Conservation (phyloP, 1,140 invertebrate species). For the Meloidogyne exigua region DNA sequence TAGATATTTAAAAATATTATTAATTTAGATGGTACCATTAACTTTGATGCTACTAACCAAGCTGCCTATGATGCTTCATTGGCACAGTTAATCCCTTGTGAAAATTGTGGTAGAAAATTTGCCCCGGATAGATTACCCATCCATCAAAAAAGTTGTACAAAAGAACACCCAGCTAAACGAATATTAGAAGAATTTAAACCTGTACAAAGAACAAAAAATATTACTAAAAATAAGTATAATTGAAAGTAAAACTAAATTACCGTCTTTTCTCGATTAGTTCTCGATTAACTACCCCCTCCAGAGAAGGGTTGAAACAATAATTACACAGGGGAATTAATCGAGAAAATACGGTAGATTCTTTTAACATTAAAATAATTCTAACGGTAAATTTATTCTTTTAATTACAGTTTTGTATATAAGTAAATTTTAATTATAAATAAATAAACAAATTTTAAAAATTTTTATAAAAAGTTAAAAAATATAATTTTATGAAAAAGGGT, state of each 20-base stretch:
- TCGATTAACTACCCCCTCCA: too few relatives aligned
- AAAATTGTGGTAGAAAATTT: slow-evolving; percentile 73
- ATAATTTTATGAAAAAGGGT: too few relatives aligned
- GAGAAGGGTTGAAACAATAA: too few relatives aligned
- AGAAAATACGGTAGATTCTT: too few relatives aligned
- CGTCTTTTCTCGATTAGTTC: too few relatives aligned
- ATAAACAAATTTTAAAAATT: too few relatives aligned
- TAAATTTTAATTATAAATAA: too few relatives aligned
- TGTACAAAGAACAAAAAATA: not conserved
- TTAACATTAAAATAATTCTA: too few relatives aligned
- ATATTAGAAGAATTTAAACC: not conserved
- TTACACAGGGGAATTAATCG: too few relatives aligned
- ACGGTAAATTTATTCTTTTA: too few relatives aligned
- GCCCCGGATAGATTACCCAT: slow-evolving; percentile 72
- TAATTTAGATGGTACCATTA: slow-evolving; percentile 64
- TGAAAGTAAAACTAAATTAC: not conserved
- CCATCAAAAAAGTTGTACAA: slow-evolving; percentile 71
- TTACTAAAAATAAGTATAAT: not conserved
- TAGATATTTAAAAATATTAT: not conserved
- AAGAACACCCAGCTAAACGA: slow-evolving; percentile 51
- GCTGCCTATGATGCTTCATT: slow-evolving; percentile 67
- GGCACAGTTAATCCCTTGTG: slow-evolving; percentile 72
- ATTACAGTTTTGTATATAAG: too few relatives aligned
- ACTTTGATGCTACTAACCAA: slow-evolving; percentile 68
- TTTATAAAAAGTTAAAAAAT: too few relatives aligned